Percentiles rank a stretch among this genome's conserved stretches.
Evolutionary conservation across 2,113 vertebrate genomes (phyloP).

Genomic region (Sylvilagus bachmani): DNA sequence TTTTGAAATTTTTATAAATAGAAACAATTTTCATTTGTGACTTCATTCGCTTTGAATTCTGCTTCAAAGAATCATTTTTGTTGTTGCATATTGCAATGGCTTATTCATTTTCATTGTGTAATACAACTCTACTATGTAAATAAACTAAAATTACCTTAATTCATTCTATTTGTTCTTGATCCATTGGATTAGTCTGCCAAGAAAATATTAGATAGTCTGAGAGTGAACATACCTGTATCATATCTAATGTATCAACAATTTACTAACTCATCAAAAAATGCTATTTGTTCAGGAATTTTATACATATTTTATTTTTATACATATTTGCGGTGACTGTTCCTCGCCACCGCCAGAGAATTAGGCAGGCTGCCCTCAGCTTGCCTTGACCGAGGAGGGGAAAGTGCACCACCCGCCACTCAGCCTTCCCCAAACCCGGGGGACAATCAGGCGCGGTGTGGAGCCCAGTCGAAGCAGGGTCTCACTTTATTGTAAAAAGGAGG

Average conservation of each 20-base stretch:
- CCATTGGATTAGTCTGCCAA: not conserved
- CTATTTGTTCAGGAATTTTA: not conserved
- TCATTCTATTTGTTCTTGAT: not conserved
- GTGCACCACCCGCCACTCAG: too few relatives aligned
- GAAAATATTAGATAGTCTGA: not conserved
- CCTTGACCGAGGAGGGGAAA: too few relatives aligned
- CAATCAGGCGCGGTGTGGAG: too few relatives aligned
- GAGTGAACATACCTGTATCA: not conserved
- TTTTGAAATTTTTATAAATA: slow-evolving; percentile 19
- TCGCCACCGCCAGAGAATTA: too few relatives aligned
- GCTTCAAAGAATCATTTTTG: not conserved
- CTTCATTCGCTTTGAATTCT: not conserved
- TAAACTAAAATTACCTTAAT: not conserved
- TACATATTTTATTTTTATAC: not conserved
- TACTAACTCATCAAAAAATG: not conserved
- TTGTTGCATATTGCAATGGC: not conserved
- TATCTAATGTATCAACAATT: not conserved
- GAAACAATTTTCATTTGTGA: not conserved
- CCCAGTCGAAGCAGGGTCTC: too few relatives aligned
- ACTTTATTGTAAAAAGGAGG: too few relatives aligned
- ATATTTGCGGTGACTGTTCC: too few relatives aligned
- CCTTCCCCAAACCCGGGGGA: too few relatives aligned
- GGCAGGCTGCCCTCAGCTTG: too few relatives aligned
- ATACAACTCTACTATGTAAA: not conserved
- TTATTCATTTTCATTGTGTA: not conserved